A percentile compares a stretch with the other conserved stretches of the same genome.
Conservation (phyloP, 30 jellyfish, hydroid and myxozoan species). For the Hydractinia symbiolongicarpus region DNA sequence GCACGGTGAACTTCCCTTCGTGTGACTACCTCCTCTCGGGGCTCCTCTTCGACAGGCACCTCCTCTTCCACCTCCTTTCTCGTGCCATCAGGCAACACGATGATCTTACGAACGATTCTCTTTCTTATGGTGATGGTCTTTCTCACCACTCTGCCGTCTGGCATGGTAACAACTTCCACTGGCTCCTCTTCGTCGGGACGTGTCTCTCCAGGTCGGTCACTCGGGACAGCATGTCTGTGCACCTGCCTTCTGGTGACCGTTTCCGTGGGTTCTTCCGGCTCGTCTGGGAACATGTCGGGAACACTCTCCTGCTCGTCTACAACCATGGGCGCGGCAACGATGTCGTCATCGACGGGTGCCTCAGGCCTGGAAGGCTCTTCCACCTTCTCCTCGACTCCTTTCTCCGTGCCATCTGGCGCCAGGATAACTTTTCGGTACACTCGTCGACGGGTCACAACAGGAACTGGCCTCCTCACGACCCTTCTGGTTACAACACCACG, state of each 20-base stretch:
- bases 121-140: conserved; percentile 40
- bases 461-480: conserved; percentile 40
- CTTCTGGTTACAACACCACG: conserved; percentile 50
- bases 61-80: conserved; percentile 57
- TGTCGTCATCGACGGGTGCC: conserved; percentile 20
- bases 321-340: conserved; percentile 13
- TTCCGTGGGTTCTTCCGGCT: conserved; percentile 25
- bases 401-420: conserved; percentile 52
- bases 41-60: conserved; percentile 57
- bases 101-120: conserved; percentile 41
- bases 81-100: conserved; percentile 55
- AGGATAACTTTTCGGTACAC: conserved; percentile 50
- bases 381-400: conserved; percentile 52
- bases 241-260: background rate
- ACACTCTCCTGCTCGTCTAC: conserved; percentile 13
- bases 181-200: conserved; percentile 37
- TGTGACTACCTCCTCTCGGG: background rate
- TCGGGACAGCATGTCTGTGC: conserved; percentile 8
- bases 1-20: conserved; percentile 13
- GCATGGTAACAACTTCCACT: conserved; percentile 10
- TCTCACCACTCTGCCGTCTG: conserved; percentile 22
- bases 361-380: conserved; percentile 28
- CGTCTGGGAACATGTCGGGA: conserved; percentile 29
- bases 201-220: background rate
- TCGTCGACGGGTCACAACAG: conserved; percentile 43